Evolutionary conservation across 2,113 vertebrate species (phyloP).

Genomic region (Percina caprodes): DNA sequence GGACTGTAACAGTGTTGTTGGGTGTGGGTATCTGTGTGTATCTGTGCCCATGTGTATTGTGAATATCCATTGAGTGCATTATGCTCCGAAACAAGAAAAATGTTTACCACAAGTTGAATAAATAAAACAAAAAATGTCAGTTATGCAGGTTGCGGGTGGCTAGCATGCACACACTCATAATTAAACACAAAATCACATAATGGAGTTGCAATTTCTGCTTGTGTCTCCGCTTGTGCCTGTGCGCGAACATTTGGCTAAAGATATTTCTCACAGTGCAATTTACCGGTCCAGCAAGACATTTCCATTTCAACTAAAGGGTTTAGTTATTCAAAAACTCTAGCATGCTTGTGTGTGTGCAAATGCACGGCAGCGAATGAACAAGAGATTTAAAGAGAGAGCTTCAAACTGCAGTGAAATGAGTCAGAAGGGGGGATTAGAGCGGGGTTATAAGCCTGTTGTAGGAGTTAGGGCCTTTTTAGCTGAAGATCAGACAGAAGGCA

Average conservation of each 20-base stretch:
- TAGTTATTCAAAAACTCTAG: slow-evolving; percentile 61
- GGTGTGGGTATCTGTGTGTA: neutral
- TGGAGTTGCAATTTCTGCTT: slow-evolving; percentile 54
- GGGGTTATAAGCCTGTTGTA: slow-evolving; percentile 78
- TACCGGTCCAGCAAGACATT: slow-evolving; percentile 72
- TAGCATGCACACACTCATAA: slow-evolving; percentile 44
- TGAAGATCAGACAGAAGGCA: slow-evolving; percentile 75
- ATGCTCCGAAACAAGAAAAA: slow-evolving; percentile 31
- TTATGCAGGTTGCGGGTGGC: slow-evolving; percentile 51
- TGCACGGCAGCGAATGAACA: slow-evolving; percentile 41
- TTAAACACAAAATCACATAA: slow-evolving; percentile 58
- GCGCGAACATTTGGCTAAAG: slow-evolving; percentile 65
- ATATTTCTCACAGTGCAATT: slow-evolving; percentile 74
- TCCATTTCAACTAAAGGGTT: slow-evolving; percentile 73
- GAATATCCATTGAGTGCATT: slow-evolving; percentile 14
- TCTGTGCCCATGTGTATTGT: neutral
- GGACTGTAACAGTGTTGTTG: neutral
- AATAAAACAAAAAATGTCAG: slow-evolving; percentile 35
- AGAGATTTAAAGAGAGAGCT: slow-evolving; percentile 76
- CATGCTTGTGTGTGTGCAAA: slow-evolving; percentile 13
- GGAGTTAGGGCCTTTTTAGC: slow-evolving; percentile 76
- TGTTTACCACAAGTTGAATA: slow-evolving; percentile 41
- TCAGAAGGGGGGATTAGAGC: slow-evolving; percentile 76
- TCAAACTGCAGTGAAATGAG: slow-evolving; percentile 77
- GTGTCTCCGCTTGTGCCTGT: slow-evolving; percentile 43